phyloP scores from a whole-genome alignment of 2,113 vertebrate species.

The Zapornia atra region DNA sequence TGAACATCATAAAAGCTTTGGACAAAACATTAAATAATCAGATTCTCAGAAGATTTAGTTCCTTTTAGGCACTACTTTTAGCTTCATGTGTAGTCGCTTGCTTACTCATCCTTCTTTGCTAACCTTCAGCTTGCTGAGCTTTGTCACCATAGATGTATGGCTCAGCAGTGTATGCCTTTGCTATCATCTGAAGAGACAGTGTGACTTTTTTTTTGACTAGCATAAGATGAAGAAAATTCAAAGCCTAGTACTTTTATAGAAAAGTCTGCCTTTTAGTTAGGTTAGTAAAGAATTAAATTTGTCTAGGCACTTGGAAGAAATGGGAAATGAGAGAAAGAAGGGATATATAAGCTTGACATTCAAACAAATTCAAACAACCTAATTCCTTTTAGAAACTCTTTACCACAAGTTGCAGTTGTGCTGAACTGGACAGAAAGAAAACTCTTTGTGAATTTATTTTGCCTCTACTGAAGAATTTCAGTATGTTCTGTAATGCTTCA shows the following conservation, averaged over 20 bases:
- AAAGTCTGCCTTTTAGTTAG: neutral
- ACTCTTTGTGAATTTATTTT: neutral
- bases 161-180: neutral
- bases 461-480: neutral
- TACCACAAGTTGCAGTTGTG: neutral
- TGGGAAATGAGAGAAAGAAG: neutral
- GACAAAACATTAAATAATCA: neutral
- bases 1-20: neutral
- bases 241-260: neutral
- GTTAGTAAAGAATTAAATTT: neutral
- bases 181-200: neutral
- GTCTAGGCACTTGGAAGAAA: neutral
- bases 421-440: constrained; percentile 15
- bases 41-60: neutral
- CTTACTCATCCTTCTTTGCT: neutral
- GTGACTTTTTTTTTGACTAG: neutral
- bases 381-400: neutral
- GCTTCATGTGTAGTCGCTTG: neutral
- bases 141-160: neutral
- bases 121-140: neutral
- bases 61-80: neutral
- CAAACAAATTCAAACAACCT: neutral
- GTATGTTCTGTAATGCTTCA: neutral
- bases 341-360: neutral
- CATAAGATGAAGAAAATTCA: neutral